Evolutionary conservation across 2,113 vertebrate genomes (phyloP).

Genomic region (Bagarius yarrelli): DNA sequence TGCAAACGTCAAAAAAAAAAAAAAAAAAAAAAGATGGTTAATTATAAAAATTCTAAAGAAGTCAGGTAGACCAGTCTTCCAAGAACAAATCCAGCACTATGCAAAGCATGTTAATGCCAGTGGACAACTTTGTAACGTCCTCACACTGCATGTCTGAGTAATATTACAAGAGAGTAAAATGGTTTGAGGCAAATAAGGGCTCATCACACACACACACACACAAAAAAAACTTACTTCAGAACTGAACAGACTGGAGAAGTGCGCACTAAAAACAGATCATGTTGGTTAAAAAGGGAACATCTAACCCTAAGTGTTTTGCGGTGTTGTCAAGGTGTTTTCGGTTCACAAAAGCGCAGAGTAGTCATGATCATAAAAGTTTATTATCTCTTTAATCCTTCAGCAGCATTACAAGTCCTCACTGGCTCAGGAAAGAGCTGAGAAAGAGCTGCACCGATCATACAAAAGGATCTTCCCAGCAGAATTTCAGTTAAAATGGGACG

Average conservation of each 20-base stretch:
- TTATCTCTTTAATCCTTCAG: constrained; percentile 14
- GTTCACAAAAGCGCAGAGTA: not conserved
- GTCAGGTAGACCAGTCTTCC: not conserved
- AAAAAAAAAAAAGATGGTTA: not conserved
- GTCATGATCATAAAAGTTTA: not conserved
- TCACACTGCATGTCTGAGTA: too few relatives aligned
- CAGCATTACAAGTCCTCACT: constrained; percentile 30
- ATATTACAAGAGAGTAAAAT: too few relatives aligned
- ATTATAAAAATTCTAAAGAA: not conserved
- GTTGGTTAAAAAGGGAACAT: constrained; percentile 11
- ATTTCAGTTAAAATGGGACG: not conserved
- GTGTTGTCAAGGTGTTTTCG: not conserved
- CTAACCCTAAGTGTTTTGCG: not conserved
- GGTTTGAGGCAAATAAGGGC: too few relatives aligned
- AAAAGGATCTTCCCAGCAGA: not conserved
- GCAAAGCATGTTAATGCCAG: not conserved
- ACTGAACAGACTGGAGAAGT: not conserved
- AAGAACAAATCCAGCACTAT: not conserved
- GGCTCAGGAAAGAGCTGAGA: constrained; percentile 3
- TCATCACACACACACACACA: not conserved
- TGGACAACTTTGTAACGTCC: not conserved
- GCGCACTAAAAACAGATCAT: not conserved
- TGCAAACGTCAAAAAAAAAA: not conserved
- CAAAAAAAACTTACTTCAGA: not conserved
- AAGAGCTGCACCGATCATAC: not conserved